Conservation (phyloP, 2,888 invertebrate species). For the Osmoderma eremita region DNA sequence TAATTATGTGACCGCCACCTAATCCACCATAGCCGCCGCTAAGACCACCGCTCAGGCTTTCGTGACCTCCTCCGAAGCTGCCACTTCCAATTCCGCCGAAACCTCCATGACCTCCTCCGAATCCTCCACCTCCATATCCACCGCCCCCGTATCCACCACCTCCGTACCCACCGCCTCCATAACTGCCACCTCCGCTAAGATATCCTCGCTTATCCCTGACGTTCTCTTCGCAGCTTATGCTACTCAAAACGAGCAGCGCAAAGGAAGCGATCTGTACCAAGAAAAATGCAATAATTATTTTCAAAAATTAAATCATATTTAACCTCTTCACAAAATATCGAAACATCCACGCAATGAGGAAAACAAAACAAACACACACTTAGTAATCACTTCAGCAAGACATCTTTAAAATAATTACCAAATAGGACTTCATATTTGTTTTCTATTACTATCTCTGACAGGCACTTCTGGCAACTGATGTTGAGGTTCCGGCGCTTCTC, state of each 20-base stretch:
- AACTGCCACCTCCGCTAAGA: constrained; percentile 45
- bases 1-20: constrained; percentile 5
- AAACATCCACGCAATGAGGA: neutral
- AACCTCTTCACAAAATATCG: neutral
- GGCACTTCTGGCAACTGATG: constrained; percentile 20
- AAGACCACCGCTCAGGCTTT: constrained; percentile 37
- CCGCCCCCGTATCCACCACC: constrained; percentile 31
- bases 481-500: constrained; percentile 7
- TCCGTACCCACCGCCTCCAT: constrained; percentile 52
- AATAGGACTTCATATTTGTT: constrained; percentile 19
- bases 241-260: constrained; percentile 6
- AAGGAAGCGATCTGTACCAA: constrained; percentile 5
- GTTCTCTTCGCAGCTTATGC: constrained; percentile 19
- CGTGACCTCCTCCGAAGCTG: constrained; percentile 40
- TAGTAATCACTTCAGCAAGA: neutral
- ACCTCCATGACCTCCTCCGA: constrained; percentile 19
- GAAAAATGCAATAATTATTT: neutral
- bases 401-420: constrained; percentile 4
- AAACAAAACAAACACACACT: neutral
- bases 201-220: constrained; percentile 40
- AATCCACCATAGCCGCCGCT: constrained; percentile 42
- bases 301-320: neutral
- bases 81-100: constrained; percentile 42
- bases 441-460: neutral
- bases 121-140: constrained; percentile 28